Conservation (phyloP, 2,888 invertebrate species). For the Netelia melanura region DNA sequence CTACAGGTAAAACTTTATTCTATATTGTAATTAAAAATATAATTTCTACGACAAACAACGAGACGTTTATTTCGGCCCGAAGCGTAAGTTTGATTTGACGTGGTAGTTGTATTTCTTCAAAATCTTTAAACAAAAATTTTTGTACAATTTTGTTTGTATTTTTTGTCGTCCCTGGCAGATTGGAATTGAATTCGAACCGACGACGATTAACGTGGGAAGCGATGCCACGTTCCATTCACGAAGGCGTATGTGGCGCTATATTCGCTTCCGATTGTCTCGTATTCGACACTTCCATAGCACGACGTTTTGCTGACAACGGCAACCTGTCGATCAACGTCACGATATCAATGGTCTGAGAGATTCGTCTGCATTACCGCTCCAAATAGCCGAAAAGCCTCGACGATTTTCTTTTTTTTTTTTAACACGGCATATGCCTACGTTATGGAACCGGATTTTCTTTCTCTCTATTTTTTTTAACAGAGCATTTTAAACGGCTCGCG, state of each 20-base stretch:
- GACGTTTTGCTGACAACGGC: slow-evolving; percentile 99
- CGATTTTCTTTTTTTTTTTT: slow-evolving; percentile 30
- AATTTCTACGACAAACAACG: background rate
- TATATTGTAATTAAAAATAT: background rate
- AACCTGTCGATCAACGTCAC: slow-evolving; percentile 99
- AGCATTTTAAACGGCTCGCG: slow-evolving; percentile 27
- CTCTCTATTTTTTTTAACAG: slow-evolving; percentile 17
- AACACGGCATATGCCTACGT: slow-evolving; percentile 37
- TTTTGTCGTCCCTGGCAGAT: slow-evolving; percentile 85
- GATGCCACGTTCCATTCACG: slow-evolving; percentile 99
- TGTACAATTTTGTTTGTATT: background rate
- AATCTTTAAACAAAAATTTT: background rate
- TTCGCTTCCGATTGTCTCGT: slow-evolving; percentile 99
- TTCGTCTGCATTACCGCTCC: background rate
- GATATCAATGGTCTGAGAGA: slow-evolving; percentile 93
- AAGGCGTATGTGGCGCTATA: slow-evolving; percentile 99
- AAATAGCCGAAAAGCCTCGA: slow-evolving; percentile 42
- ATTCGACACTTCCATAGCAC: slow-evolving; percentile 99
- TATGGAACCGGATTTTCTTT: slow-evolving; percentile 22
- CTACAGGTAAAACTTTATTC: slow-evolving; percentile 88
- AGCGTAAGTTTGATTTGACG: no score
- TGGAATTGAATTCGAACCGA: slow-evolving; percentile 98
- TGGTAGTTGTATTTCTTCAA: no score
- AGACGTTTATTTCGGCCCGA: background rate
- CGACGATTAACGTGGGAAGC: slow-evolving; percentile 99